Conservation (phyloP, 2,797 vertebrate species). For the Eremophila alpestris region DNA sequence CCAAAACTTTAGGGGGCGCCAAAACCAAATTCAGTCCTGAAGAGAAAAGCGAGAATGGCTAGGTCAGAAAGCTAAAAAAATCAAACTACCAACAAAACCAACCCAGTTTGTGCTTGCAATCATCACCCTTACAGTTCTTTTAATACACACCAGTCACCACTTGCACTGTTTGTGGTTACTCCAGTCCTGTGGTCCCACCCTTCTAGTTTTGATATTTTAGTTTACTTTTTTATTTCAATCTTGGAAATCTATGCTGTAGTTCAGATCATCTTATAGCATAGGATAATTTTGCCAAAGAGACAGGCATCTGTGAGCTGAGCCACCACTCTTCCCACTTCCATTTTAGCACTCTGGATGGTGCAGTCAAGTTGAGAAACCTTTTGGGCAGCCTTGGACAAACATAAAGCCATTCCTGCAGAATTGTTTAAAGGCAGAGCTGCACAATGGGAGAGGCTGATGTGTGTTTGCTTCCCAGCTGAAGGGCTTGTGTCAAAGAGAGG, state of each 20-base stretch:
- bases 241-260: neutral
- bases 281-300: neutral
- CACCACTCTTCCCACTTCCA: neutral
- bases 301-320: neutral
- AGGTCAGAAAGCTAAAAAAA: neutral
- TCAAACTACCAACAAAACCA: neutral
- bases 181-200: neutral
- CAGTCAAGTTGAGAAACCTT: neutral
- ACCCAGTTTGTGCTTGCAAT: neutral
- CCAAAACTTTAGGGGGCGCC: neutral
- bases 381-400: neutral
- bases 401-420: neutral
- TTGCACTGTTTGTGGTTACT: neutral
- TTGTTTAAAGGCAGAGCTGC: neutral
- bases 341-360: neutral
- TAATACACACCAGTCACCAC: neutral
- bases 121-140: neutral
- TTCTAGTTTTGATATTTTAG: neutral
- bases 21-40: neutral
- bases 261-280: neutral
- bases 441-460: neutral
- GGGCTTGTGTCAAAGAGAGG: neutral
- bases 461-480: neutral
- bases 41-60: neutral
- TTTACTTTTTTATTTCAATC: neutral